Evolutionary conservation across 1,140 invertebrate species (phyloP).

Genomic region (Plodia interpunctella): DNA sequence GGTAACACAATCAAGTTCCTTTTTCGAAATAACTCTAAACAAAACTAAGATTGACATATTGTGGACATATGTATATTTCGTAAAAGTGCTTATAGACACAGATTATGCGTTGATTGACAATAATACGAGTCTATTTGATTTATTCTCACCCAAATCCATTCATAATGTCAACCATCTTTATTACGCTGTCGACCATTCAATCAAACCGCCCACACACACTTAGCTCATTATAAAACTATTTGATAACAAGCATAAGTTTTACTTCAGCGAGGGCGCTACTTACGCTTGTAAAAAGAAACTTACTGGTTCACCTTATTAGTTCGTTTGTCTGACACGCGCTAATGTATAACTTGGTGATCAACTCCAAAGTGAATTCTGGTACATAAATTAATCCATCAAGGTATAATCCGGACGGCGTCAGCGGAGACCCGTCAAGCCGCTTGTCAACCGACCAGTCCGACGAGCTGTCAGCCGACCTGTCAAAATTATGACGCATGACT

Average conservation of each 20-base stretch:
- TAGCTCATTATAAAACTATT: constrained; percentile 32
- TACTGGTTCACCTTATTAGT: no score
- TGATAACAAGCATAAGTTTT: constrained; percentile 14
- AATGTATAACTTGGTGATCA: background rate
- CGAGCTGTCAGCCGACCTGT: constrained; percentile 44
- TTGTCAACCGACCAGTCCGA: constrained; percentile 41
- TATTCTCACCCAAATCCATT: background rate
- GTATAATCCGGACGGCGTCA: constrained; percentile 50
- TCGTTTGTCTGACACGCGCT: no score
- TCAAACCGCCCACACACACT: background rate
- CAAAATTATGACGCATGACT: constrained; percentile 64
- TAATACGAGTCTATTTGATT: background rate
- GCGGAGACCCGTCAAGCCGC: constrained; percentile 25
- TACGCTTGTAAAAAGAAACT: no score
- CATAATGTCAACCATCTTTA: constrained; percentile 1
- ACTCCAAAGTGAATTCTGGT: constrained; percentile 28
- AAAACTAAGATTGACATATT: no score
- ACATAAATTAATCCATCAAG: constrained; percentile 67
- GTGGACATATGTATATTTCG: no score
- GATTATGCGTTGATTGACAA: background rate
- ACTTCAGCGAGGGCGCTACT: no score
- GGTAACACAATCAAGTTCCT: no score
- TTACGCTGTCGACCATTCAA: constrained; percentile 8
- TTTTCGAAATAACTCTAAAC: no score
- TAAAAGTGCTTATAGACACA: no score